A percentile compares a stretch with the other conserved stretches of the same genome.
Conservation (phyloP, 1,140 invertebrate genomes). For the Zaprionus tsacasi region DNA sequence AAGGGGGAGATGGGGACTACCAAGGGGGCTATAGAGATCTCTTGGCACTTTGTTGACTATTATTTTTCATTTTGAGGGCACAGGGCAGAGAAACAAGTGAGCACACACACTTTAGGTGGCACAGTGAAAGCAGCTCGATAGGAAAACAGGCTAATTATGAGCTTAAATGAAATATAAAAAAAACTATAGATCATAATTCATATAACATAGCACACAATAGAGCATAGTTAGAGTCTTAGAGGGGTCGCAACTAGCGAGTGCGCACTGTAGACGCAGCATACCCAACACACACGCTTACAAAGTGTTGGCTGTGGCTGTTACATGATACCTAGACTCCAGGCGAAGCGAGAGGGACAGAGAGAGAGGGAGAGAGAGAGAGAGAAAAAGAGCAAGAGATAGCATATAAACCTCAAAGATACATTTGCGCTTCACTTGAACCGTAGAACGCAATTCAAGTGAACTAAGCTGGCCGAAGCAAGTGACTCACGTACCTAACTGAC, state of each 20-base stretch:
- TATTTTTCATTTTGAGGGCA: constrained; percentile 73
- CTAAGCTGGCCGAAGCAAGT: constrained; percentile 65
- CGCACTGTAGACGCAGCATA: constrained; percentile 33
- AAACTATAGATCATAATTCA: too few species aligned
- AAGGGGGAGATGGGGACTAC: too few species aligned
- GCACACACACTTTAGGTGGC: constrained; percentile 64
- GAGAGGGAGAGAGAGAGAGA: not conserved
- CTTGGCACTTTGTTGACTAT: not conserved
- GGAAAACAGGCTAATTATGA: not conserved
- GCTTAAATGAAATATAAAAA: too few species aligned
- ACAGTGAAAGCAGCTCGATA: constrained; percentile 3
- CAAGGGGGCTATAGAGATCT: constrained; percentile 5
- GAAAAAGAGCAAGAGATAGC: constrained; percentile 24
- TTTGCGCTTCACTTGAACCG: constrained; percentile 79
- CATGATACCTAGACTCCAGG: constrained; percentile 60
- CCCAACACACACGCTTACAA: constrained; percentile 39
- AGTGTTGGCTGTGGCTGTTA: constrained; percentile 59
- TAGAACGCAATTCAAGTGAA: constrained; percentile 72
- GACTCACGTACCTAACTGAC: constrained; percentile 32
- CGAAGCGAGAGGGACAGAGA: constrained; percentile 12
- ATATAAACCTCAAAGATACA: constrained; percentile 82
- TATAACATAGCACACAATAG: not conserved
- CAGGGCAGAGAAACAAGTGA: constrained; percentile 54
- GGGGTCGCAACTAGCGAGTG: not conserved
- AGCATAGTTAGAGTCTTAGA: not conserved